Evolutionary conservation across 92 coral and sea anemone genomes (phyloP).

Genomic region (Bergia puertoricense): DNA sequence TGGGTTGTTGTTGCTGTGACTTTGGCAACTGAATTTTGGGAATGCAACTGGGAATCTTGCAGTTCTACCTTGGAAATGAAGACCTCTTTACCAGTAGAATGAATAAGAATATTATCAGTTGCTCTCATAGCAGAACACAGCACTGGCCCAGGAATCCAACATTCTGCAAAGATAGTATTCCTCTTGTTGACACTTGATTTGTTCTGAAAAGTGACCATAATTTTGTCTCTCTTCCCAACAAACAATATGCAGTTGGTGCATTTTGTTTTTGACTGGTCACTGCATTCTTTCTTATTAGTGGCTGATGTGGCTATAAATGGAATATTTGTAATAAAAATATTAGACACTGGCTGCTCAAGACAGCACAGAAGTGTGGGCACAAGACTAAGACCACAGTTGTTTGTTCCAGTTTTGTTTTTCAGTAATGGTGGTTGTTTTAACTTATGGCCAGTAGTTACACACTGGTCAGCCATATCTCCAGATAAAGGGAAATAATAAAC

Average conservation of each 20-base stretch:
- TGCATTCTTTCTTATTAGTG: not conserved
- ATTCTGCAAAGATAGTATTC: constrained; percentile 14
- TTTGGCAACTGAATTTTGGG: not conserved
- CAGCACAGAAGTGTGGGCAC: constrained; percentile 46
- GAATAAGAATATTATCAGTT: constrained; percentile 39
- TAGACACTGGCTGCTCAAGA: constrained; percentile 58
- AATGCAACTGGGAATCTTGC: not conserved
- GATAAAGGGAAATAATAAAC: constrained; percentile 33
- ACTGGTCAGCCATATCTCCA: not conserved
- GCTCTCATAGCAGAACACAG: constrained; percentile 52
- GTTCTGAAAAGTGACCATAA: constrained; percentile 40
- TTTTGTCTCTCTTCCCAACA: constrained; percentile 63
- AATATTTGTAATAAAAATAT: constrained; percentile 45
- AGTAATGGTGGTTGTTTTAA: not conserved
- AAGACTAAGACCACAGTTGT: constrained; percentile 4
- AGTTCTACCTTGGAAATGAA: constrained; percentile 45
- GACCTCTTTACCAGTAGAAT: constrained; percentile 67
- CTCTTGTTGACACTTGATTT: not conserved
- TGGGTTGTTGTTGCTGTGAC: not conserved
- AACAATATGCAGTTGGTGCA: constrained; percentile 41
- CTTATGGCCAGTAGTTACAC: not conserved
- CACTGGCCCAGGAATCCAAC: constrained; percentile 61
- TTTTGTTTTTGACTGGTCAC: not conserved
- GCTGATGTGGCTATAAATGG: not conserved
- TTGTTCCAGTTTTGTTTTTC: not conserved